Base-by-base conservation (phyloP, 2,113 vertebrate species). In the Thunnus maccoyii region DNA sequence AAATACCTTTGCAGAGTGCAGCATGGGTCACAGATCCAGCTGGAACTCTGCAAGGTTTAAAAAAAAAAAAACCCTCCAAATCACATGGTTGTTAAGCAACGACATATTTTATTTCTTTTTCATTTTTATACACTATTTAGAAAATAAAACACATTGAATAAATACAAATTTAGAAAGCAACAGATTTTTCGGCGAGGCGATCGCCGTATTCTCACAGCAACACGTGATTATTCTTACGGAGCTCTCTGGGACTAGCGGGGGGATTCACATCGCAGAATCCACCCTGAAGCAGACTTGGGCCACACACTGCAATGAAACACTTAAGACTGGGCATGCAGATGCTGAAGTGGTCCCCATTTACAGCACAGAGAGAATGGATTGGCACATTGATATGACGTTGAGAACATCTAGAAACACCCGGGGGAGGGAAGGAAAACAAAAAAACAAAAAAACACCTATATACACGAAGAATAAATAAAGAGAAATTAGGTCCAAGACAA, bases 71-170 rank as follows among this genome's bases (percentile, higher is more conserved):
- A 3, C 17, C 17, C 25, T n/a, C 54, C 46, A 18, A 30, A 75
- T 47, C 36, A 15, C 36, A 0, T 60, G 16, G 36, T 27, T 80
- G 61, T 78, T 92, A 87, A 72, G 86, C 90, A 94, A 93, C 91
- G 91, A 86, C 87, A 76, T 89, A 82, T 87, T 94, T 94, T 93
- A 93, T 94, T 94, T 91, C 4, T 76, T 91, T 87, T 90, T 83
- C 87, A 76, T 73, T 92, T 93, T 93, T 94, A 80, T 93, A 90
- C 88, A 93, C 90, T 88, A 88, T 92, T 92, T 92, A 92, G 77
- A 94, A 95, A 95, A 95, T 90, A 91, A 93, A 94, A 93, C 92
- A 95, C 93, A 93, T 83, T 89, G 89, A 94, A 95, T 95, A 95
- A 95, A 95, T 95, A 95, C 88, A 95, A 94, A 95, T 90, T 89